Evolutionary conservation across 2,113 vertebrate genomes (phyloP).

Genomic region (Python bivittatus): DNA sequence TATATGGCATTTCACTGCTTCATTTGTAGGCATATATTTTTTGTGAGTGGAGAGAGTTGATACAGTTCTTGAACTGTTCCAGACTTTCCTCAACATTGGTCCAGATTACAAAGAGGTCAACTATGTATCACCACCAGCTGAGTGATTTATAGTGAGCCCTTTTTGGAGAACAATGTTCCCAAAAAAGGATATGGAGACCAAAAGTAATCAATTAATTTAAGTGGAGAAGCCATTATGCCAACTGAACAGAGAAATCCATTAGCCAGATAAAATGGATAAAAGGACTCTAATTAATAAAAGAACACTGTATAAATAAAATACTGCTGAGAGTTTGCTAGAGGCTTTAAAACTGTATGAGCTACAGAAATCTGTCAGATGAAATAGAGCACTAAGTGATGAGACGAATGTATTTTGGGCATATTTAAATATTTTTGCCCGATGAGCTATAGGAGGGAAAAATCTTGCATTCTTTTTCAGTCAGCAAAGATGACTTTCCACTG

Average conservation of each 20-base stretch:
- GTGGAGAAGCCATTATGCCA: constrained; percentile 32
- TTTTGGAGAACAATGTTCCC: not conserved
- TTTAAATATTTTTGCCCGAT: not conserved
- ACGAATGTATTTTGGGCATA: not conserved
- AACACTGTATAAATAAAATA: constrained; percentile 28
- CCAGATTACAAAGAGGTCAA: not conserved
- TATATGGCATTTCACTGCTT: not conserved
- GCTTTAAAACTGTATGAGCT: constrained; percentile 32
- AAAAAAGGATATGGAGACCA: not conserved
- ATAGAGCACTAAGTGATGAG: not conserved
- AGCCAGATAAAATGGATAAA: constrained; percentile 40
- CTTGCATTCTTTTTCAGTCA: not conserved
- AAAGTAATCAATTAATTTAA: constrained; percentile 19
- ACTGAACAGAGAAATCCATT: constrained; percentile 41
- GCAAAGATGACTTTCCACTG: not conserved
- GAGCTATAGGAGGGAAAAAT: not conserved
- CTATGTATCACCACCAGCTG: not conserved
- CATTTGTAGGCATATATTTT: not conserved
- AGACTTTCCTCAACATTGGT: not conserved
- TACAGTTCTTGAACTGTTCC: not conserved
- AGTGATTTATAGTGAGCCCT: not conserved
- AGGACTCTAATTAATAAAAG: constrained; percentile 39
- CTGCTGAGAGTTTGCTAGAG: constrained; percentile 26
- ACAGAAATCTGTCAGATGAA: constrained; percentile 26
- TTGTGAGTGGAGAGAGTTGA: not conserved